Evolutionary conservation across 2,888 invertebrate genomes (phyloP), one percentile per base, ranked within the genome.

Genomic region (Pteria penguin): DNA sequence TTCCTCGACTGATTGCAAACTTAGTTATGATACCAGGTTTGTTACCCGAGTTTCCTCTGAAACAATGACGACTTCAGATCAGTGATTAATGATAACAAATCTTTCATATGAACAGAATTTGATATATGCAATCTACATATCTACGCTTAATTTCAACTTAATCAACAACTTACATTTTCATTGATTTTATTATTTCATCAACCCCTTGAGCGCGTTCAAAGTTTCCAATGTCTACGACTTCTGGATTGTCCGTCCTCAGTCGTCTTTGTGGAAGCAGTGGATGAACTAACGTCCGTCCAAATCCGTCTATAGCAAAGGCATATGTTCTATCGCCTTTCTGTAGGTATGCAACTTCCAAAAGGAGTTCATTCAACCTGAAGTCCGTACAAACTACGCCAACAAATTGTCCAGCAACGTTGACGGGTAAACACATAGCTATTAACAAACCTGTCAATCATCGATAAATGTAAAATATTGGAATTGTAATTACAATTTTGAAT

Each of bases 301-400:
- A 27, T 11, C 55, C 62, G 26, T 71, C 71, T n/a, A 71, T 71
- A 26, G 63, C 45, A 31, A 71, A 71, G 1, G 31, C 71, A 55
- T 71, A 71, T 5, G 62, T 60, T 11, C 22, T 45, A 22, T 71
- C 62, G 32, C 63, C 71, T 62, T 63, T 26, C 11, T 63, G 54
- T 5, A 71, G 54, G 26, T 71, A 71, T 5, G 52, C 26, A 24
- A 63, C 54, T 3, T 71, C 71, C 2, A 52, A n/a, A 11, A 62
- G 26, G 2, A 71, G 33, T 54, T 71, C 62, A 54, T 60, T 63
- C 5, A 71, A 14, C 33, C 45, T 22, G 55, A 71, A 27, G n/a
- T 71, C 71, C 2, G 62, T 63, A 26, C 71, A 71, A 22, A 32
- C 71, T 24, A 71, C 55, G 0, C 71, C 71, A n/a, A 26, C n/a